Percentiles rank a stretch among this genome's conserved stretches.
Conservation (phyloP, 2,888 invertebrate species). For the Halictus ligatus region DNA sequence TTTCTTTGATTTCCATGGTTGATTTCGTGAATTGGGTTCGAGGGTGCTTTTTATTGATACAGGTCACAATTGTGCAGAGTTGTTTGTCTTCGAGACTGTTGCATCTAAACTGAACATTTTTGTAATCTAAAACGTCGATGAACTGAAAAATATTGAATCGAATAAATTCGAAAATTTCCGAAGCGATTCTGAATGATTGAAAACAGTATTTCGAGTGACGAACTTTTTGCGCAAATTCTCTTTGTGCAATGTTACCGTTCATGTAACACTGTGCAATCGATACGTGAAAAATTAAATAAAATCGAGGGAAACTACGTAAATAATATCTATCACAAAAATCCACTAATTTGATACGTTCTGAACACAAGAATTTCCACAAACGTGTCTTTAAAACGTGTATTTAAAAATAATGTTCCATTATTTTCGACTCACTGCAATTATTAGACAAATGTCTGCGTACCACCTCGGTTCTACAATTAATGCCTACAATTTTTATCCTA, state of each 20-base stretch:
- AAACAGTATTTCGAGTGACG: too few species aligned
- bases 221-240: too few species aligned
- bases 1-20: conserved; percentile 22
- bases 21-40: background rate
- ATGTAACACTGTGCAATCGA: too few species aligned
- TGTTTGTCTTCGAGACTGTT: background rate
- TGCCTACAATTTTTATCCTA: background rate
- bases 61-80: background rate
- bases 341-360: background rate
- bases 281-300: background rate
- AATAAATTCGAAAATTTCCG: too few species aligned
- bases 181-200: too few species aligned
- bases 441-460: background rate
- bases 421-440: background rate
- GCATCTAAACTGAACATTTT: background rate
- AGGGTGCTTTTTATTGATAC: background rate
- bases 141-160: too few species aligned
- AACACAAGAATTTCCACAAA: background rate
- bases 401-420: background rate
- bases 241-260: too few species aligned
- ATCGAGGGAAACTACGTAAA: background rate
- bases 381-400: too few species aligned
- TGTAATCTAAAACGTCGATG: too few species aligned
- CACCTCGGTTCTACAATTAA: background rate
- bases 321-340: background rate